Conservation (phyloP, 1,140 invertebrate species). For the Drosophila ambigua region DNA sequence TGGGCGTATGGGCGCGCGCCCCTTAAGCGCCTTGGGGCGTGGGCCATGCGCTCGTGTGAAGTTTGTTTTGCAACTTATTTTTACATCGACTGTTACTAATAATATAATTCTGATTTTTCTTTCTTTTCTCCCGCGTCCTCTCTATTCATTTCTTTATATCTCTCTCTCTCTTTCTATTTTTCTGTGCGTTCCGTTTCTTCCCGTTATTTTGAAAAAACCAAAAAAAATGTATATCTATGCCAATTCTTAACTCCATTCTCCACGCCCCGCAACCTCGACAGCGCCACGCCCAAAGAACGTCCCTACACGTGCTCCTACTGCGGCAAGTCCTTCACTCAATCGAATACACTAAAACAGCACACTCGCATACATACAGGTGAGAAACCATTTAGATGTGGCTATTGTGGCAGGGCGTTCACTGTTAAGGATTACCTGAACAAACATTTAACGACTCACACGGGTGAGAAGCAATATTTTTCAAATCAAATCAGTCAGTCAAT, state of each 20-base stretch:
- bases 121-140: constrained; percentile 52
- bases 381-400: constrained; percentile 84
- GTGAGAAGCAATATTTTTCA: constrained; percentile 84
- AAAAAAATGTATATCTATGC: constrained; percentile 23
- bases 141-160: constrained; percentile 46
- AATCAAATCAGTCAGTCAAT: constrained; percentile 82
- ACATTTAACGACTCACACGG: constrained; percentile 84
- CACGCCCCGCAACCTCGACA: constrained; percentile 52
- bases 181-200: constrained; percentile 21
- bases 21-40: constrained; percentile 86
- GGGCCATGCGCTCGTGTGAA: constrained; percentile 88
- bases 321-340: constrained; percentile 88
- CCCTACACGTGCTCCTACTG: constrained; percentile 89
- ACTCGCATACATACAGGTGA: constrained; percentile 84
- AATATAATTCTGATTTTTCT: constrained; percentile 77
- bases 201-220: constrained; percentile 41
- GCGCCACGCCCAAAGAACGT: constrained; percentile 83
- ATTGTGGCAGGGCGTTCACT: constrained; percentile 84
- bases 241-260: constrained; percentile 59
- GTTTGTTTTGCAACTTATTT: constrained; percentile 84
- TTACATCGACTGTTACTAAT: constrained; percentile 73
- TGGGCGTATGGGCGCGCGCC: constrained; percentile 86
- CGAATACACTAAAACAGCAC: constrained; percentile 84
- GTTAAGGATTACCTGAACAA: constrained; percentile 84
- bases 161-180: constrained; percentile 27